Base-by-base conservation (phyloP, 2,797 vertebrate species). In the Arremon aurantiirostris region DNA sequence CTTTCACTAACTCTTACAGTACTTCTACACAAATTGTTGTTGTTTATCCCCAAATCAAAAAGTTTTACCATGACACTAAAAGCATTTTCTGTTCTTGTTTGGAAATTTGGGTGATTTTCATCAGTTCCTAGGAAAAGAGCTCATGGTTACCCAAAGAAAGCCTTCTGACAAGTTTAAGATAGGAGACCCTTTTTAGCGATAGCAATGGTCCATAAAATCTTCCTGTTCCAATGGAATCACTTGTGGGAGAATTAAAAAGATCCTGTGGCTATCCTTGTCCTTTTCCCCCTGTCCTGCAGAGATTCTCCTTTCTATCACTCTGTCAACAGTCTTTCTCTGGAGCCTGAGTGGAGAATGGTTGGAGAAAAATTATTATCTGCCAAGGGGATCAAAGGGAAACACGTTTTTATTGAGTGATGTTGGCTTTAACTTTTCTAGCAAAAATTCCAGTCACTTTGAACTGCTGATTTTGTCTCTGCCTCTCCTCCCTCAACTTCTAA, bases 321-420 rank as follows among this genome's bases (percentile, higher is more conserved):
- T 49, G 41, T 26, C 76, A 85, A 21, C 21, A 95, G 30, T 39
- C 17, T 81, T 63, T 49, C 32, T 76, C 35, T 30, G 42, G 19
- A 83, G 55, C 26, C 23, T 5, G 14, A 50, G 53, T 34, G 35
- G 18, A 42, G 44, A 91, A 44, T 30, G 34, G 24, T 9, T 4
- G 5, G 26, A 76, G 21, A 73, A 71, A 47, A 19, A 42, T 15
- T 0, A 18, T 68, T 42, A 35, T 53, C 61, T 64, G 34, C 16
- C 5, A 42, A 44, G 41, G 23, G 12, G 13, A 55, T 53, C 61
- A 76, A 68, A 78, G 20, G 65, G 12, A 32, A 77, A 56, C 11
- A 27, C 0, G 0, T 8, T 78, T 78, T 68, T 46, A 30, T 20
- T 81, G 35, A 50, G 8, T n/a, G 15, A 0, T 30, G 3, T 55